Evolutionary conservation across 2,888 invertebrate species (phyloP).

Genomic region (Gymnocheta viridis): DNA sequence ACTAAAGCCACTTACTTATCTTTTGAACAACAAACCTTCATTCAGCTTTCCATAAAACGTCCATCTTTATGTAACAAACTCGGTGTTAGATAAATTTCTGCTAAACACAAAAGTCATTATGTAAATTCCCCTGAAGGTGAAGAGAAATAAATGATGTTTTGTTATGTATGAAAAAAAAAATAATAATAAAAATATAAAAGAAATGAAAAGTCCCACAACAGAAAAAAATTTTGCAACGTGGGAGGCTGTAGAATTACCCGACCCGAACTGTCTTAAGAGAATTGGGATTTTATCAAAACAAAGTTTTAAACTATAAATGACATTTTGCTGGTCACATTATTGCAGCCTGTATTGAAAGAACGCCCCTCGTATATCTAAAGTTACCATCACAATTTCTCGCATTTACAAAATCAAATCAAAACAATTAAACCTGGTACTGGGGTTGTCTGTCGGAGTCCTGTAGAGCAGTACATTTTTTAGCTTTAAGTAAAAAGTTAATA

Average conservation of each 20-base stretch:
- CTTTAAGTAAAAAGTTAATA: neutral
- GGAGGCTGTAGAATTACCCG: neutral
- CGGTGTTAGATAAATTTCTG: neutral
- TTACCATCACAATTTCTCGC: neutral
- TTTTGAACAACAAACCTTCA: neutral
- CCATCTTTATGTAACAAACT: neutral
- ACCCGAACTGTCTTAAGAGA: neutral
- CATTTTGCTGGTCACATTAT: neutral
- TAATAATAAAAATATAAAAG: neutral
- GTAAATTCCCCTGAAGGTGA: conserved; percentile 67
- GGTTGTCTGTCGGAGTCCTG: neutral
- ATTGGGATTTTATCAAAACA: no score
- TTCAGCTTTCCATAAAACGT: neutral
- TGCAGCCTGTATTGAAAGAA: neutral
- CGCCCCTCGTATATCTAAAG: neutral
- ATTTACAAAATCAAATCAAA: neutral
- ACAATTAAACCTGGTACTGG: neutral
- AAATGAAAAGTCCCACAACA: no score
- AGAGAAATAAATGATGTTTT: conserved; percentile 65
- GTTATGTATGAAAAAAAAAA: neutral
- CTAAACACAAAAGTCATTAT: conserved; percentile 67
- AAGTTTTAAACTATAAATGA: no score
- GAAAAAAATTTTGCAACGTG: neutral
- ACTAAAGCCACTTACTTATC: neutral
- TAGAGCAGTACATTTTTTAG: neutral